Evolutionary conservation across 2,113 vertebrate species (phyloP), one percentile per base, ranked within the genome.

Genomic region (Typhlomys cinereus): DNA sequence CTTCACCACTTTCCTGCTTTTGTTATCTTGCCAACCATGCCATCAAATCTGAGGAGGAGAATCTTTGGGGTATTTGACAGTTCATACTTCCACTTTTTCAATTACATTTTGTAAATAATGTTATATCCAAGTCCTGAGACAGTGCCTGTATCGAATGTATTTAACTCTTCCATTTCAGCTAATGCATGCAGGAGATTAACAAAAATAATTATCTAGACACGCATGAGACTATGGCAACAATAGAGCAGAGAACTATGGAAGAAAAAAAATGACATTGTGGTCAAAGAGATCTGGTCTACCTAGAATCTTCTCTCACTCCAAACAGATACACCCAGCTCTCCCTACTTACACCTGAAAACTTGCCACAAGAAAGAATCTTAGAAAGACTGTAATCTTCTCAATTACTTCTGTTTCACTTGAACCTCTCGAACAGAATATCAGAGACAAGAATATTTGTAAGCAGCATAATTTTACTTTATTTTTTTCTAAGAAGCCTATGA

Each of bases 31-130:
- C 57, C 27, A 92, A 54, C 13, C 70, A 89, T 21, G 66, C 17
- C 59, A 74, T 92, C 69, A 57, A 57, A 62, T 46, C 69, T 59
- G 73, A 82, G 70, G 46, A 69, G 52, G 75, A 66, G 44, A 85
- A 79, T 17, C 67, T 29, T 67, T 79, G 70, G 12, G 74, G 34
- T 44, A 74, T 73, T 82, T 94, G 85, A 59, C 34, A 92, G 89
- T 84, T 81, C 50, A n/a, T 90, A 54, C 17, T 94, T 91, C 61
- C 13, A 74, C 21, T 80, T 90, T 80, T 95, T 85, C 92, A 90
- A 41, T 69, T 94, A 88, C 73, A 87, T 62, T 75, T 69, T 82
- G 62, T 84, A 91, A 91, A 87, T 91, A 54, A 61, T 57, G 34
- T 25, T 89, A 10, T 64, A 44, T 21, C 41, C 81, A 54, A 94